A percentile compares a stretch with the other conserved stretches of the same genome.
These are phyloP conservation scores for Cheirogaleus medius DNA, from an alignment of 2,113 vertebrate species.

Conservation along the genomic window DNA sequence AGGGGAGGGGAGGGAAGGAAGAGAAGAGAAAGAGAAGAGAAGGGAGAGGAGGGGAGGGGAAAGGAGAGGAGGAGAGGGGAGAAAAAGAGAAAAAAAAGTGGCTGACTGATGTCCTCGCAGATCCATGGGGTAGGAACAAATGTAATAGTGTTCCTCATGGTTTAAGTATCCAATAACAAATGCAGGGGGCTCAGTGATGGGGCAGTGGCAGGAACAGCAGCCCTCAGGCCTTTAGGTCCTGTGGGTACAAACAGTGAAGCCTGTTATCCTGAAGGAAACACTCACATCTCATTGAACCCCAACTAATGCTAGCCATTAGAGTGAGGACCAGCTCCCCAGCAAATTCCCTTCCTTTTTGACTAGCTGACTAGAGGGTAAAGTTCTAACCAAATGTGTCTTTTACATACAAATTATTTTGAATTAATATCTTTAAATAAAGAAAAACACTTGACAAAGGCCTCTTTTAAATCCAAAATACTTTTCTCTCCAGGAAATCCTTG, in stretches of 20 bases:
- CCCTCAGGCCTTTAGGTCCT: not conserved
- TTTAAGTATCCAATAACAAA: not conserved
- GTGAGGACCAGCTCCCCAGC: not conserved
- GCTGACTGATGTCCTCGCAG: not conserved
- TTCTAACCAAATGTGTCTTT: not conserved
- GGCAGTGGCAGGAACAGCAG: not conserved
- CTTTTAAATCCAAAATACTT: slow-evolving; percentile 24
- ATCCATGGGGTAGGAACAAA: not conserved
- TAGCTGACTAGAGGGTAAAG: not conserved
- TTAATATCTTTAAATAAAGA: slow-evolving; percentile 2
- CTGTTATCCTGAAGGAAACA: not conserved
- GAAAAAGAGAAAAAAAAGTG: not conserved
- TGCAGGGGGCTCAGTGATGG: not conserved
- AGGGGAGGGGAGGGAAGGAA: no score
- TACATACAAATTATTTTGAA: not conserved
- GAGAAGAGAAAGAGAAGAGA: no score
- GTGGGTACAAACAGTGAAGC: not conserved
- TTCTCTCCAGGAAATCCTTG: slow-evolving; percentile 11
- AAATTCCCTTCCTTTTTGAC: not conserved
- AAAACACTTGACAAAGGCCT: not conserved
- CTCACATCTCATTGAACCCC: not conserved
- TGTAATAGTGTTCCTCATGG: not conserved
- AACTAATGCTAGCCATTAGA: not conserved
- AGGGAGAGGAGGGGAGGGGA: no score
- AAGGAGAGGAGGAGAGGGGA: no score